Conservation (phyloP, 2,888 invertebrate genomes). For the Alsophila aescularia region DNA sequence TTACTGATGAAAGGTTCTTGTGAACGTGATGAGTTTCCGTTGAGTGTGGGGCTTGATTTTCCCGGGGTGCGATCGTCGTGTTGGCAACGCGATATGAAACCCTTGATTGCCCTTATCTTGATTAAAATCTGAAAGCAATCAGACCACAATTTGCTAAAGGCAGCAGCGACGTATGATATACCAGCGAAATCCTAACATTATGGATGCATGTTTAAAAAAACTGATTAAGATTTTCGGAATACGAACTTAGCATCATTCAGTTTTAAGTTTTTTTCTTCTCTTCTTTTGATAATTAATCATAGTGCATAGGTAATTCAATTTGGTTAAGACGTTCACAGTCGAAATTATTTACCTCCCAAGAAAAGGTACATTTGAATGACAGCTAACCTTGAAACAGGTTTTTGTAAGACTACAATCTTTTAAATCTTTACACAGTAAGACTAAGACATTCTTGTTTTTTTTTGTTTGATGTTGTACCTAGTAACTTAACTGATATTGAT, state of each 20-base stretch:
- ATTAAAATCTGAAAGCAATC: conserved; percentile 67
- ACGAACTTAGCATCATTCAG: no score
- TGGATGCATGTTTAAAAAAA: conserved; percentile 4
- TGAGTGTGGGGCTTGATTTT: conserved; percentile 55
- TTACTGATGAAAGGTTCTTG: conserved; percentile 18
- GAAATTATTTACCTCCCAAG: conserved; percentile 6
- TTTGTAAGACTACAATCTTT: conserved; percentile 1
- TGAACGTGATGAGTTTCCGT: conserved; percentile 30
- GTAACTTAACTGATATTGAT: no score
- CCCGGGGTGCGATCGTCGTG: conserved; percentile 59
- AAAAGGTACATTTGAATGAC: conserved; percentile 16
- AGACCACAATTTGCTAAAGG: conserved; percentile 41
- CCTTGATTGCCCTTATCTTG: conserved; percentile 55
- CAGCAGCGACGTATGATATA: conserved; percentile 31
- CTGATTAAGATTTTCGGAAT: neutral
- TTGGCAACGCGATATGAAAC: conserved; percentile 50
- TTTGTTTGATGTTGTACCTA: neutral
- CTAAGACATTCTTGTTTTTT: neutral
- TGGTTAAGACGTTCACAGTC: neutral
- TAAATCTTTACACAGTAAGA: neutral
- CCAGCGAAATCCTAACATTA: no score
- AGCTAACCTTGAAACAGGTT: conserved; percentile 20
- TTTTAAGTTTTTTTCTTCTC: no score
- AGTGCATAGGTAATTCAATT: no score
- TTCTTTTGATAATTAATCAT: no score